Base-by-base conservation (phyloP, 53 echinoderm and acorn worm species). In the Astropecten irregularis region DNA sequence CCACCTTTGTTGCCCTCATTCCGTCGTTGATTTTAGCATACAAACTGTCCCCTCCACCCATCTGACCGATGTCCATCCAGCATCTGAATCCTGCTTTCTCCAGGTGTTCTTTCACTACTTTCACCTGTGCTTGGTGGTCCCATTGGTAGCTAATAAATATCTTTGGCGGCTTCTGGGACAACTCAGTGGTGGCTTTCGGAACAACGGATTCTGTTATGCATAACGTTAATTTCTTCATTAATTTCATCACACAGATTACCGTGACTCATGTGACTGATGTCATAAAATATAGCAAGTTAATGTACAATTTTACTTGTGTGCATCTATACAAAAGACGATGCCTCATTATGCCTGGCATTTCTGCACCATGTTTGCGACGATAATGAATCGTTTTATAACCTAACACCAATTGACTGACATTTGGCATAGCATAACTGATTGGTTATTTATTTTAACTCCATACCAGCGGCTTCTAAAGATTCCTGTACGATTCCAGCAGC, bases 61-160 rank as follows among this genome's bases (percentile, higher is more conserved):
- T 97, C 91, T 97, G 97, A 60, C 94, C 97, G 46, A 97, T 92
- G 81, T 97, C 97, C 86, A 97, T 85, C 97, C 97, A 96, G 84
- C 97, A 97, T 13, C 76, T 53, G 37, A 90, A 99, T 16, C 99
- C 99, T 7, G 99, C 99, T 83, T 76, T 95, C 86, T 92, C 97
- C 19, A 97, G 90, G 39, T 97, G 97, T 16, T 89, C 69, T 62
- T 77, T 92, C 65, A 97, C 67, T 26, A 81, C 91, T 28, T 92
- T 97, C 15, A 97, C 97, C 65, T 97, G 94, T 2, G 86, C 76
- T 51, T 94, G 97, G 47, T 97, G 97, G 49, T 97, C 97, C 95
- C 93, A 90, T 48, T 93, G 93, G 82, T 95, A 95, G 77, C 95
- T 95, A 63, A 95, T 79, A 81, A 95, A 95, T 3, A 95, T 87